Evolutionary conservation across 1,140 invertebrate species (phyloP).

Genomic region (Listronotus bonariensis): DNA sequence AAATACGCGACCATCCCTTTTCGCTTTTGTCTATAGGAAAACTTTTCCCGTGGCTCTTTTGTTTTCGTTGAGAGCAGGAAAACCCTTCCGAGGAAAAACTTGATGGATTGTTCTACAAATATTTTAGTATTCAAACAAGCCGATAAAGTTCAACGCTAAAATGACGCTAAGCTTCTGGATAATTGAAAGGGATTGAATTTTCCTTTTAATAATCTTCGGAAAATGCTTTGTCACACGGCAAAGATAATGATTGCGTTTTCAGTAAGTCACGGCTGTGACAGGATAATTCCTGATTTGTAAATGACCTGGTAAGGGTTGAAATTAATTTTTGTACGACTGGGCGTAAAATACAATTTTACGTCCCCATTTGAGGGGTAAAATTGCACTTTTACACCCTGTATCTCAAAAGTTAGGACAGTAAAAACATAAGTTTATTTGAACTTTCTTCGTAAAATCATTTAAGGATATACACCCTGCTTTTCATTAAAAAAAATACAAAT

Average conservation of each 20-base stretch:
- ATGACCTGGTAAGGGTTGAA: no score
- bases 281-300: slow-evolving; percentile 17
- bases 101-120: slow-evolving; percentile 51
- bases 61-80: slow-evolving; percentile 33
- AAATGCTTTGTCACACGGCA: slow-evolving; percentile 34
- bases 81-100: slow-evolving; percentile 31
- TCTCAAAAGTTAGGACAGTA: no score
- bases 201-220: slow-evolving; percentile 40
- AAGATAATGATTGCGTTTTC: slow-evolving; percentile 43
- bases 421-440: no score
- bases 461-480: no score
- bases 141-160: slow-evolving; percentile 42
- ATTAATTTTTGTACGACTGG: no score
- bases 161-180: slow-evolving; percentile 42
- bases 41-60: slow-evolving; percentile 33
- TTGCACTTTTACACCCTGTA: no score
- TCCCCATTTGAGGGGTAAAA: no score
- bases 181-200: slow-evolving; percentile 48
- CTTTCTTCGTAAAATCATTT: no score
- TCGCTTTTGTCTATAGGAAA: slow-evolving; percentile 15
- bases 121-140: slow-evolving; percentile 51
- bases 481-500: no score
- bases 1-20: slow-evolving; percentile 24
- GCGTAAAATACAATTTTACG: no score
- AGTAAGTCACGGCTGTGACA: slow-evolving; percentile 24